Percentiles rank a stretch among this genome's conserved stretches.
Conservation (phyloP, 2,888 invertebrate species). For the Baronia brevicornis region DNA sequence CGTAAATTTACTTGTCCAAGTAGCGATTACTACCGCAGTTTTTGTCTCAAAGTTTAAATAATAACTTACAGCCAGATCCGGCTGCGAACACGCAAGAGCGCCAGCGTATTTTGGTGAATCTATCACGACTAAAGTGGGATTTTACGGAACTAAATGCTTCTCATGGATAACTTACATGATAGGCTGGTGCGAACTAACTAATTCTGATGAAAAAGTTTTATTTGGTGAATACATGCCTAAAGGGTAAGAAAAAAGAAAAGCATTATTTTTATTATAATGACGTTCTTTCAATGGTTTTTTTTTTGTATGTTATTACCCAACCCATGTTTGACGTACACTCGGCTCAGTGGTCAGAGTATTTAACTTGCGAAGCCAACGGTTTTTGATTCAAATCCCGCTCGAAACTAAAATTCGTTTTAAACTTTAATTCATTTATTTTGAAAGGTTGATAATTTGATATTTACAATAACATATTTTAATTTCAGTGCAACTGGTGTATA, state of each 20-base stretch:
- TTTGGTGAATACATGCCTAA: conserved; percentile 69
- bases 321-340: too few relatives aligned
- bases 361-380: background rate
- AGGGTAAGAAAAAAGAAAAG: conserved; percentile 46
- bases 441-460: conserved; percentile 25
- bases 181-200: conserved; percentile 58
- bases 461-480: conserved; percentile 22
- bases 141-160: conserved; percentile 72
- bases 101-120: conserved; percentile 77
- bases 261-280: background rate
- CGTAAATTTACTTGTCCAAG: too few relatives aligned
- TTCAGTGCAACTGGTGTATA: conserved; percentile 63
- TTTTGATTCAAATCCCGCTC: background rate
- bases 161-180: conserved; percentile 71
- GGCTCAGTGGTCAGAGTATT: too few relatives aligned
- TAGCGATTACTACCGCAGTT: too few relatives aligned
- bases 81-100: conserved; percentile 77
- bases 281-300: background rate
- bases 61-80: conserved; percentile 61
- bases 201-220: conserved; percentile 43
- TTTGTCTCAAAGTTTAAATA: too few relatives aligned
- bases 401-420: too few relatives aligned
- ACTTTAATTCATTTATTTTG: conserved; percentile 34
- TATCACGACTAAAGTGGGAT: conserved; percentile 61
- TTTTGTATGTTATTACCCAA: too few relatives aligned